phyloP scores from a whole-genome alignment of 2,113 vertebrate genomes.

The Eubucco bourcierii region DNA sequence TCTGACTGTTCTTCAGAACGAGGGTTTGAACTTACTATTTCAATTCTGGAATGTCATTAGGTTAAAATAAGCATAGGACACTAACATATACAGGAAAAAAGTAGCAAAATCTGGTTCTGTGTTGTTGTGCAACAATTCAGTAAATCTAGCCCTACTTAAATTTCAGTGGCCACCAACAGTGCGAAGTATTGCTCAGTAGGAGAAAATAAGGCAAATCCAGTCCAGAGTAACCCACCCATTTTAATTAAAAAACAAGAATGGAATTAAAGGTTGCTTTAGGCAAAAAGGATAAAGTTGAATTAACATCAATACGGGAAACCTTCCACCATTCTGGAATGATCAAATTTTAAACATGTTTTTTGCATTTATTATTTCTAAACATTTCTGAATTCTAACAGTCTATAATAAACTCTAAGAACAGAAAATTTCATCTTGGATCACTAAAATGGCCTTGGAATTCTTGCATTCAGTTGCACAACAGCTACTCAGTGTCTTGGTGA shows the following conservation, averaged over 20 bases:
- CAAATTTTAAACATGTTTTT: background rate
- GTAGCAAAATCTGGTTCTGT: background rate
- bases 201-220: slow-evolving; percentile 40
- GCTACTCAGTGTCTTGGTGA: background rate
- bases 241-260: slow-evolving; percentile 47
- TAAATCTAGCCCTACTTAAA: slow-evolving; percentile 46
- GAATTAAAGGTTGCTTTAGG: slow-evolving; percentile 24
- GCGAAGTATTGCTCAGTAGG: slow-evolving; percentile 16
- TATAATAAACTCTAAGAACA: background rate
- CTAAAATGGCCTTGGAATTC: slow-evolving; percentile 3
- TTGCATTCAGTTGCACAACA: background rate
- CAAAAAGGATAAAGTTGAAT: slow-evolving; percentile 21
- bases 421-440: background rate
- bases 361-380: slow-evolving; percentile 7
- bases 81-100: background rate
- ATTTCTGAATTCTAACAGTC: background rate
- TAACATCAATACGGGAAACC: background rate
- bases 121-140: background rate
- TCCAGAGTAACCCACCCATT: background rate
- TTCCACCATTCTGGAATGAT: background rate
- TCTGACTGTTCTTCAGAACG: background rate
- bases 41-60: background rate
- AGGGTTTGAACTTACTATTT: background rate
- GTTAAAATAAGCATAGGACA: background rate
- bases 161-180: slow-evolving; percentile 53